These are phyloP conservation scores for Phalacrocorax brasilianus DNA, from an alignment of 2,113 vertebrate species.

Conservation along the genomic window DNA sequence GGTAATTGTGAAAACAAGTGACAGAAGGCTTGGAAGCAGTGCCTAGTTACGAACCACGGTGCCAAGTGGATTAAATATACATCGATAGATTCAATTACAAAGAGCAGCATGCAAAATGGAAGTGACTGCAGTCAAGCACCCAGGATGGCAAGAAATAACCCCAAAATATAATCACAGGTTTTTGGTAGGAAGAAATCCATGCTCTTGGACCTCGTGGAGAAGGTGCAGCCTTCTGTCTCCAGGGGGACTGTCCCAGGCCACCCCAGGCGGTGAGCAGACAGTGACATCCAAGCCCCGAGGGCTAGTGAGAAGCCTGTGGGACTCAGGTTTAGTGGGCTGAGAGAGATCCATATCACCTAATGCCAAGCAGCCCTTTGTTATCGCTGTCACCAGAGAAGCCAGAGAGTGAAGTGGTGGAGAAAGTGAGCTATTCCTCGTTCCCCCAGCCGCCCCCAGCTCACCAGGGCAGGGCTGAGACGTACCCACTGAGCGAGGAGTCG, in stretches of 20 bases:
- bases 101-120: conserved; percentile 33
- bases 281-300: conserved; percentile 14
- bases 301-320: neutral
- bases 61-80: conserved; percentile 65
- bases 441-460: accelerated
- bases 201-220: neutral
- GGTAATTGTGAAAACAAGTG: conserved; percentile 51
- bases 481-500: neutral
- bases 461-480: neutral
- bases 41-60: conserved; percentile 44
- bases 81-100: conserved; percentile 58
- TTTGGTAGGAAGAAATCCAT: neutral
- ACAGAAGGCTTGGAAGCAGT: conserved; percentile 54
- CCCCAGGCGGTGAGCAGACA: neutral
- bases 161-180: neutral
- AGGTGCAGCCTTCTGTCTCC: neutral
- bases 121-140: conserved; percentile 28
- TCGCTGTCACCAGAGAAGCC: conserved; percentile 26
- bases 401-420: neutral
- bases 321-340: conserved; percentile 22
- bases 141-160: neutral
- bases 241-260: neutral
- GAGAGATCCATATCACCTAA: conserved; percentile 34
- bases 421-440: neutral
- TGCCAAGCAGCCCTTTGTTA: conserved; percentile 34